Evolutionary conservation across 2,888 invertebrate genomes (phyloP), one percentile per base, ranked within the genome.

Genomic region (Orchesella flavescens): DNA sequence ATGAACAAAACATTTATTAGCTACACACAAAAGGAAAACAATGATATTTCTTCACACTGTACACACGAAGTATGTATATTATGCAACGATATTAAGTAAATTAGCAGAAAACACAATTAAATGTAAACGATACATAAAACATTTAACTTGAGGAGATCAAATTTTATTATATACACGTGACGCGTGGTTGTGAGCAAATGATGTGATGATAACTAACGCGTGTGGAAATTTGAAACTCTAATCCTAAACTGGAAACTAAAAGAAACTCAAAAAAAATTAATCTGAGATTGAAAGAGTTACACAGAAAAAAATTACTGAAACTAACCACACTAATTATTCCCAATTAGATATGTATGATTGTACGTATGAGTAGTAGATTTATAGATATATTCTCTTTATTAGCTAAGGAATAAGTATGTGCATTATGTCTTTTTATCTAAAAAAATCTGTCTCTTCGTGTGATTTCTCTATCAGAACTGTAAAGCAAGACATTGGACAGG

Each of bases 151-250:
- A 5, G 4, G 21, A 10, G 4, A 34, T 34, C 34, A 34, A 34
- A 34, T 34, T 34, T 34, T 34, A 34, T 53, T 49, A n/a, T 44
- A 44, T n/a, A 49, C 49, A n/a, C n/a, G 59, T 24, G 57, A 72
- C 44, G 44, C 43, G 72, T 72, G 72, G 72, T 72, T 72, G 72
- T 72, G 72, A 72, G 44, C 72, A 53, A 53, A 55, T 72, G 59
- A 72, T 65, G 23, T 66, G 21, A 24, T 61, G 61, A 23, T 61
- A 34, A 2, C 3, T 59, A 4, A 59, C 17, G 44, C 12, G 66
- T 66, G 44, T 66, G 66, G 1, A n/a, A 59, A 12, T 13, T 15
- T 63, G 9, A 15, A 5, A 24, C 12, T 63, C 34, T 63, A 12
- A 9, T 63, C 63, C n/a, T 15, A 49, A 7, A 57, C n/a, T 57